Evolutionary conservation across 2,113 vertebrate species (phyloP), one percentile per base, ranked within the genome.

Genomic region (Marmota monax): DNA sequence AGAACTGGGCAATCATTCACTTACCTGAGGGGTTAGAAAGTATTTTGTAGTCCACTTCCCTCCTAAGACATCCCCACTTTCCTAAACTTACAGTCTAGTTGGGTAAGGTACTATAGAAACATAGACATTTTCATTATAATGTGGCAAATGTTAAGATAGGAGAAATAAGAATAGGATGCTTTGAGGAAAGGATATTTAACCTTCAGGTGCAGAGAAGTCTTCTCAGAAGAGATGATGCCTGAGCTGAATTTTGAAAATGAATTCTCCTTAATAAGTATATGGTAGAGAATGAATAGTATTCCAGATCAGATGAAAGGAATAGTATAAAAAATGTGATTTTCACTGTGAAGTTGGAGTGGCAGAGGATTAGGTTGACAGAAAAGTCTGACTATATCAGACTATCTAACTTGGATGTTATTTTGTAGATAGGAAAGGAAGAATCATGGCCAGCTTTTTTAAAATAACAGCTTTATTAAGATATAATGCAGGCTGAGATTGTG

Each of bases 191-290:
- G 65, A 58, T 67, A 69, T 70, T 93, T 80, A 76, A 72, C 14
- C 16, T 84, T 37, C 78, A 34, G 23, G 70, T 74, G 51, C 6
- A 63, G 45, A 96, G 67, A 58, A 89, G 56, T 39, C 25, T 79
- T 88, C 29, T 92, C 27, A 39, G 29, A 84, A 37, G 88, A 96
- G 34, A 76, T 87, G 53, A 53, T 84, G 45, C 39, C 72, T 73
- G 25, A 92, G n/a, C 45, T 80, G 37, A 85, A 90, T 70, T 42
- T 96, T 93, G 69, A 90, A 82, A 96, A 82, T 70, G 39, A 90
- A 87, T 93, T 96, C 17, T 83, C 42, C 29, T 83, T 90, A 80
- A 17, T 89, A 91, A 91, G 32, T n/a, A 56, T 34, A n/a, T 8
- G 2, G 29, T 34, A 18, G 12, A 39, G 7, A 20, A 32, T 5